phyloP scores from a whole-genome alignment of 2,888 invertebrate species.

The Leucophenga maculata region DNA sequence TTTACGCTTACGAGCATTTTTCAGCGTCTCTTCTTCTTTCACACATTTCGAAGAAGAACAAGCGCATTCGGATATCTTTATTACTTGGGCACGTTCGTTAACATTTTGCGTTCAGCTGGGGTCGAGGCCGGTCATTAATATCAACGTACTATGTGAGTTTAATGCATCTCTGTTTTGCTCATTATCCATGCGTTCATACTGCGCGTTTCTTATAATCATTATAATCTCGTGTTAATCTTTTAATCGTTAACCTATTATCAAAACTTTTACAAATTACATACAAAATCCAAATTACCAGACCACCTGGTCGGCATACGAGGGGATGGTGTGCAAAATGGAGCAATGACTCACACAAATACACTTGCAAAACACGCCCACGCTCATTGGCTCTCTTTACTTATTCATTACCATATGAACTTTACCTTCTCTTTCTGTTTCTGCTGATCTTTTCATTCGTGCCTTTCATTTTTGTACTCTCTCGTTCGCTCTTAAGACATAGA shows the following conservation, averaged over 20 bases:
- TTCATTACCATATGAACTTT: constrained; percentile 46
- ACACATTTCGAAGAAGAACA: not conserved
- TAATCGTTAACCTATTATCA: too few species aligned
- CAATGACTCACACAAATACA: constrained; percentile 27
- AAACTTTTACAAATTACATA: too few species aligned
- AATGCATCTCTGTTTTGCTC: constrained; percentile 21
- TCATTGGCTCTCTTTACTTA: constrained; percentile 46
- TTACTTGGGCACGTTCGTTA: constrained; percentile 60
- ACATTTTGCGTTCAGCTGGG: constrained; percentile 45
- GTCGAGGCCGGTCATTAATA: constrained; percentile 68
- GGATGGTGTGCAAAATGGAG: too few species aligned
- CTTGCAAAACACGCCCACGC: constrained; percentile 27
- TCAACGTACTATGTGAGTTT: constrained; percentile 51
- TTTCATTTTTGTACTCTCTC: too few species aligned
- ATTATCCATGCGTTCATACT: too few species aligned
- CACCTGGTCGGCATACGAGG: too few species aligned
- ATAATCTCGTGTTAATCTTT: too few species aligned
- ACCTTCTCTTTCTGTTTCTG: too few species aligned
- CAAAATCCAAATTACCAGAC: too few species aligned
- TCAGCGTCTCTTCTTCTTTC: not conserved
- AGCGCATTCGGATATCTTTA: constrained; percentile 57
- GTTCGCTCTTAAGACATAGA: too few species aligned
- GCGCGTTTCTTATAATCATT: too few species aligned
- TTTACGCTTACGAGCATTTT: not conserved
- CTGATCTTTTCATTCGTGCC: too few species aligned